phyloP scores from a whole-genome alignment of 2,888 invertebrate species.

The Andrena flavipes region DNA sequence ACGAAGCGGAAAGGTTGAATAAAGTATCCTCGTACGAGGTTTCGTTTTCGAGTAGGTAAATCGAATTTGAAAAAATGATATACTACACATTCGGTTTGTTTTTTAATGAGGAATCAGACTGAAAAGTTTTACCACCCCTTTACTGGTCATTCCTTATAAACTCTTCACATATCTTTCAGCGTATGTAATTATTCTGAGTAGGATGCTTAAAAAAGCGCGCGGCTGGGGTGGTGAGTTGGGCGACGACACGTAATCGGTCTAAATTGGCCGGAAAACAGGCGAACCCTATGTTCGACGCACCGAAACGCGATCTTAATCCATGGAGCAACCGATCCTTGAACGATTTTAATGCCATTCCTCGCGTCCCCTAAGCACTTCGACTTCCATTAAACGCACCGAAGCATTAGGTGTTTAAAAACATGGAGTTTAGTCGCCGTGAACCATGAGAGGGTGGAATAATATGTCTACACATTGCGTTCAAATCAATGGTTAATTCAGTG shows the following conservation, averaged over 20 bases:
- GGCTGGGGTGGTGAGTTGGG: constrained; percentile 33
- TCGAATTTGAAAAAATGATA: too few relatives aligned
- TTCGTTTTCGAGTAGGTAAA: too few relatives aligned
- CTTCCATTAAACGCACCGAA: not conserved
- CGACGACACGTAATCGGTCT: constrained; percentile 64
- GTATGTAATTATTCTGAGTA: constrained; percentile 56
- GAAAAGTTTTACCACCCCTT: too few relatives aligned
- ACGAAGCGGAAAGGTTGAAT: too few relatives aligned
- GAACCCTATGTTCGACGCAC: constrained; percentile 49
- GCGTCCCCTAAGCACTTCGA: constrained; percentile 4
- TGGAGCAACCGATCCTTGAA: constrained; percentile 33
- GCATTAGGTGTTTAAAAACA: not conserved
- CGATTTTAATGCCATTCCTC: constrained; percentile 35
- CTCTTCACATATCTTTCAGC: constrained; percentile 26
- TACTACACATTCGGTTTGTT: too few relatives aligned
- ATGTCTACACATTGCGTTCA: not conserved
- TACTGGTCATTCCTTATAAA: too few relatives aligned
- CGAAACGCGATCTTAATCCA: constrained; percentile 65
- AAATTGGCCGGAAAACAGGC: constrained; percentile 73
- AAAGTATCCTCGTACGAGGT: too few relatives aligned
- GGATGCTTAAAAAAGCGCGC: constrained; percentile 51
- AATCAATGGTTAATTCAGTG: not conserved
- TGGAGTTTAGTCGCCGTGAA: not conserved
- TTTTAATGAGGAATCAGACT: too few relatives aligned
- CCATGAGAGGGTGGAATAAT: not conserved